Evolutionary conservation across 2,797 vertebrate genomes (phyloP), one percentile per base, ranked within the genome.

Genomic region (Alouatta caraya): DNA sequence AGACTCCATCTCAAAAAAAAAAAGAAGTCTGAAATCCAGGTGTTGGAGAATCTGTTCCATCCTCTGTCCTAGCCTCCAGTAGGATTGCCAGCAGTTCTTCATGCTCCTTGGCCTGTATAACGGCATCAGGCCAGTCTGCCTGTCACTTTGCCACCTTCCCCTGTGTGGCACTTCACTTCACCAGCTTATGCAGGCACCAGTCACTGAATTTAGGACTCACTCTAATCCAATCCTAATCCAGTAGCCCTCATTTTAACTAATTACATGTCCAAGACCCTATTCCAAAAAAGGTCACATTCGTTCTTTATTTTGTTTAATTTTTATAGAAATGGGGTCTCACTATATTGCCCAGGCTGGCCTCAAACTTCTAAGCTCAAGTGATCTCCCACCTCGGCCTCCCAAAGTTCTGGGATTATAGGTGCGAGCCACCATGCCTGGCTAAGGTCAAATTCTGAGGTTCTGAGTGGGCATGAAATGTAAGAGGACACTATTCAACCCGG

Each of bases 41-140:
- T 17, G 7, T 26, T 9, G 28, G 19, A 33, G 26, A 28, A 37
- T 52, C 46, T 30, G 22, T 9, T 42, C 46, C 21, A 0, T 1
- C 39, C 64, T 52, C 57, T 24, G 57, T 52, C 37, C 82, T 30
- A 37, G 24, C 78, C 75, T 57, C 17, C 26, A 9, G 28, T 21
- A 22, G 33, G n/a, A 33, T 14, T 21, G 28, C 88, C n/a, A n/a
- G 92, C 24, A 46, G 26, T 28, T 8, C 2, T 22, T 24, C 8
- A 17, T 10, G 6, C n/a, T 39, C 72, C 50, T n/a, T 0, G 0
- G 79, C 79, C 30, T 48, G 28, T 21, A 3, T 8, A 9, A 28
- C 12, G 1, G 12, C 14, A 3, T 42, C 88, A 24, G 28, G n/a
- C 24, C 44, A 42, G 5, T n/a, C 61, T 33, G 0, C 46, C 26